Conservation (phyloP, 2,888 invertebrate genomes). For the Saturnia pavonia region DNA sequence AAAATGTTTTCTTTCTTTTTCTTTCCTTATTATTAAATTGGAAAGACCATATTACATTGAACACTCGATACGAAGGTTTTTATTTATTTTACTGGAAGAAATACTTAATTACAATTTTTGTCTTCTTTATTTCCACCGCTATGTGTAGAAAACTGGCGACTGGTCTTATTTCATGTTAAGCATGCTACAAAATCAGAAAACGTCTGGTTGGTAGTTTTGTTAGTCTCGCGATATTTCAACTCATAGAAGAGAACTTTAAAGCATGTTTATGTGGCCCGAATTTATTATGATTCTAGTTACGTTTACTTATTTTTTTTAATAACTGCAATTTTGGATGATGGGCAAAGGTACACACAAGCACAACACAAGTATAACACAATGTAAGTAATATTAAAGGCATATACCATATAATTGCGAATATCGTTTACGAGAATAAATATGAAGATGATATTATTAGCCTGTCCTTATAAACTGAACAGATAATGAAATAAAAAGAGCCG, state of each 20-base stretch:
- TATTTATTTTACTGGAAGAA: background rate
- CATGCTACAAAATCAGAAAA: background rate
- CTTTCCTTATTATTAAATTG: no score
- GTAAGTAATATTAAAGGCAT: background rate
- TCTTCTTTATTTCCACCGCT: background rate
- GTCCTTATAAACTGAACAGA: no score
- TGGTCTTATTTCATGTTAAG: background rate
- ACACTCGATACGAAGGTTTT: background rate
- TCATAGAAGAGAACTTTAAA: background rate
- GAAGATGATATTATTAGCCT: no score
- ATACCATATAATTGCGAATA: background rate
- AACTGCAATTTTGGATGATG: background rate
- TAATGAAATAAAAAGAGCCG: constrained; percentile 15
- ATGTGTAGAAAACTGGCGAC: background rate
- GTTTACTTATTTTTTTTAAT: background rate
- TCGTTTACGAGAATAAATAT: background rate
- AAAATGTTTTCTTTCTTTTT: no score
- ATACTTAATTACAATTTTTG: background rate
- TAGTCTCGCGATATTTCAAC: background rate
- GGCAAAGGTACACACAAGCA: no score
- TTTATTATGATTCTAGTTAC: background rate
- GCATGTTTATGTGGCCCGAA: background rate
- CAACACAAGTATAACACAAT: no score
- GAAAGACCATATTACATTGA: background rate
- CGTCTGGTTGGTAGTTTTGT: background rate